Conservation (phyloP, 1,140 invertebrate species). For the Pachypeltis micranthus region DNA sequence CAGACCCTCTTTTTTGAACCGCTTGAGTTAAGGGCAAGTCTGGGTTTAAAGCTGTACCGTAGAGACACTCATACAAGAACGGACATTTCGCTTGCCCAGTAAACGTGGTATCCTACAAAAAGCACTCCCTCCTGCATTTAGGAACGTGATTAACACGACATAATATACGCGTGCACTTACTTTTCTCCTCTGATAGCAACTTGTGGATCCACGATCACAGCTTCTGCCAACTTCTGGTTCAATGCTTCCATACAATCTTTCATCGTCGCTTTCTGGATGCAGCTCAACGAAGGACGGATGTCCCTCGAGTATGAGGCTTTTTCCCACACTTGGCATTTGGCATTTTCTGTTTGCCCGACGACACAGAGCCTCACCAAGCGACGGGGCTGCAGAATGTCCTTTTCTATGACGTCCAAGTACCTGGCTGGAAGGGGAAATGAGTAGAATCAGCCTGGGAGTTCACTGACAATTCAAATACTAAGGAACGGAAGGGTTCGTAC, state of each 20-base stretch:
- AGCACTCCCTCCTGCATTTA: no score
- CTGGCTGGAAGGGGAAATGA: slow-evolving; percentile 39
- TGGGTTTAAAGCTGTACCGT: no score
- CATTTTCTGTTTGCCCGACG: slow-evolving; percentile 42
- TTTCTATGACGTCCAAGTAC: slow-evolving; percentile 66
- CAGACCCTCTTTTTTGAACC: no score
- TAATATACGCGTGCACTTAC: no score
- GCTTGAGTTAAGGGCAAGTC: no score
- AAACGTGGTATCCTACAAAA: no score
- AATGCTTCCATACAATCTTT: slow-evolving; percentile 55
- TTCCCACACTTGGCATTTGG: slow-evolving; percentile 53
- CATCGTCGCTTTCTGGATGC: slow-evolving; percentile 41
- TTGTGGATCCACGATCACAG: slow-evolving; percentile 49
- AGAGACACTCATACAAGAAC: no score
- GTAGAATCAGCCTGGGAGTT: neutral
- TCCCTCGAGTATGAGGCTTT: slow-evolving; percentile 57
- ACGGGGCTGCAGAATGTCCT: slow-evolving; percentile 46
- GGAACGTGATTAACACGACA: no score
- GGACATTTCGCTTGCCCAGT: no score
- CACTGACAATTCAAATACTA: neutral
- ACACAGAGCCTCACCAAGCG: slow-evolving; percentile 49
- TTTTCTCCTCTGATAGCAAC: slow-evolving; percentile 43
- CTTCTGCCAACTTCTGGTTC: slow-evolving; percentile 44
- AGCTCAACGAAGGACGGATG: slow-evolving; percentile 55
- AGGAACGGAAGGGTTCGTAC: neutral